Base-by-base conservation (phyloP, 2,888 invertebrate genomes). In the Hymenopus coronatus region DNA sequence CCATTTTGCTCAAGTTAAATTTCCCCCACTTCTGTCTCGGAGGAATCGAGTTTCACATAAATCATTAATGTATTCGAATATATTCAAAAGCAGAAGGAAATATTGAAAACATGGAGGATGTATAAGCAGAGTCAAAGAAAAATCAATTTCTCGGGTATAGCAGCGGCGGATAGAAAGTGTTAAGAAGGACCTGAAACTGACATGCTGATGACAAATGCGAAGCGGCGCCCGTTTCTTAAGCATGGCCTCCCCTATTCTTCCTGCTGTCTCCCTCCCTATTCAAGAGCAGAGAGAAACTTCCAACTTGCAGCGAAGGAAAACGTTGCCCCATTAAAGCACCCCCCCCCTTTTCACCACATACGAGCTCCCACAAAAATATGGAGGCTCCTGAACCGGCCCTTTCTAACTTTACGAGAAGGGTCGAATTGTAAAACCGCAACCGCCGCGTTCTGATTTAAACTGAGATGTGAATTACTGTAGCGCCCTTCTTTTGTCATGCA, bases 151-250 rank as follows among this genome's bases (percentile, higher is more conserved):
- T 82, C 6, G 12, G 33, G 4, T 27, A 33, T 82, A n/a, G n/a
- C n/a, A n/a, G 30, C 70, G 2, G 27, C 27, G 54, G 86, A 28
- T n/a, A 28, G 46, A 86, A 81, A 30, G 30, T 30, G 54, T 81
- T 81, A 81, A 70, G 86, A 54, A 70, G 25, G 87, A 87, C 54
- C 89, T 89, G 89, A 87, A 83, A 82, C 54, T 89, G 89, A 89
- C 88, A 88, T 86, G 86, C 46, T 85, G 84, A 83, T 89, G 89
- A 89, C 89, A 89, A 89, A 89, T 89, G 88, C 88, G 86, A 88
- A 70, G 88, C 88, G 86, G 88, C 87, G 87, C 82, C 85, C 82
- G 82, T 82, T 33, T 82, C 82, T 84, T 33, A 84, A 87, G 82
- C 87, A 30, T 82, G 82, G 28, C 86, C 83, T 87, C 70, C 82